Percentiles rank a stretch among this genome's conserved stretches.
Evolutionary conservation across 2,888 invertebrate species (phyloP).

Genomic region (Plagodis pulveraria): DNA sequence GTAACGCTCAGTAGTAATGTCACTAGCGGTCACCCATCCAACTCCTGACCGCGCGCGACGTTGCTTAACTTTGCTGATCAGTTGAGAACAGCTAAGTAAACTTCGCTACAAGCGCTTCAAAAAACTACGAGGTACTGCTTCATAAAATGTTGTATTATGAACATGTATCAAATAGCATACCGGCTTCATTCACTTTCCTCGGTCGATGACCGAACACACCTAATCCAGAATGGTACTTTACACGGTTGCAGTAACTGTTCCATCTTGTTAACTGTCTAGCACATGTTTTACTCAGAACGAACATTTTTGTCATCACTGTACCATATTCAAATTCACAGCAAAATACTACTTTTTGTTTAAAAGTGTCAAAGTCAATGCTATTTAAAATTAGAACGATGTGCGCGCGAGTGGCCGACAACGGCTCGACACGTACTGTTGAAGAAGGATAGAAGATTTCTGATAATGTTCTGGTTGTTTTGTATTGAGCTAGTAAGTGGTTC

Average conservation of each 20-base stretch:
- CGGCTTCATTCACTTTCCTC: constrained; percentile 61
- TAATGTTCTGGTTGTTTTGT: constrained; percentile 25
- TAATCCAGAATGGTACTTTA: constrained; percentile 82
- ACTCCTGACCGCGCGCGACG: too few relatives aligned
- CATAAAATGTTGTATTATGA: too few relatives aligned
- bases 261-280: constrained; percentile 59
- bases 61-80: too few relatives aligned
- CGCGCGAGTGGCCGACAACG: constrained; percentile 62
- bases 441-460: constrained; percentile 37
- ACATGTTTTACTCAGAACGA: constrained; percentile 58
- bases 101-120: too few relatives aligned
- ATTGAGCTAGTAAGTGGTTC: constrained; percentile 21
- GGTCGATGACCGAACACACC: constrained; percentile 87
- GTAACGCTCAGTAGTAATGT: too few relatives aligned
- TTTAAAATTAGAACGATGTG: constrained; percentile 52
- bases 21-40: too few relatives aligned
- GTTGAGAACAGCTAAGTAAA: too few relatives aligned
- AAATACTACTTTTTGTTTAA: background rate
- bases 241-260: constrained; percentile 51
- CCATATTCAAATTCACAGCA: constrained; percentile 36
- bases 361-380: constrained; percentile 49
- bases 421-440: constrained; percentile 47
- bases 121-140: too few relatives aligned
- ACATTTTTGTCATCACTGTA: constrained; percentile 55
- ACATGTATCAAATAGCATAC: constrained; percentile 45